A percentile compares a stretch with the other conserved stretches of the same genome.
phyloP scores from a whole-genome alignment of 64 coral and sea anemone species.

The Trachythela sp. region DNA sequence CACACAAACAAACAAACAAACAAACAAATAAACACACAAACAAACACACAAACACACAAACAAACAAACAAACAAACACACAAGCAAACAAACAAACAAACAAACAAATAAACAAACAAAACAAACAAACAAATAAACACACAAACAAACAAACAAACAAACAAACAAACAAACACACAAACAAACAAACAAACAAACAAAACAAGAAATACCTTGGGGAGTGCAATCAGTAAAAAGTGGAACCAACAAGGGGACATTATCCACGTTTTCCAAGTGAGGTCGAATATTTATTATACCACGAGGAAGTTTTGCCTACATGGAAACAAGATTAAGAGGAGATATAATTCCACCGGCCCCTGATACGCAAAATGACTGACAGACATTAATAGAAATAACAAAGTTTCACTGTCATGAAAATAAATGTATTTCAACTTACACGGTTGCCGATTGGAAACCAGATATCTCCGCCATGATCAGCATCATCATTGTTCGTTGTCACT shows the following conservation, averaged over 20 bases:
- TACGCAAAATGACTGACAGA: too few relatives aligned
- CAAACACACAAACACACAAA: too few relatives aligned
- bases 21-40: too few relatives aligned
- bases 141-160: too few relatives aligned
- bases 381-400: too few relatives aligned
- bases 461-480: background rate
- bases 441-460: background rate
- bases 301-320: slow-evolving; percentile 78
- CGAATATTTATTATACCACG: slow-evolving; percentile 86
- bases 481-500: background rate
- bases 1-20: too few relatives aligned
- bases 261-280: slow-evolving; percentile 79
- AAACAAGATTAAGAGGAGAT: background rate
- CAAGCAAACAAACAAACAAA: too few relatives aligned
- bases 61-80: too few relatives aligned
- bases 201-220: slow-evolving; percentile 46
- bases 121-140: too few relatives aligned
- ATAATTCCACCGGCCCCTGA: background rate
- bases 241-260: slow-evolving; percentile 92
- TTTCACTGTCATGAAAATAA: too few relatives aligned
- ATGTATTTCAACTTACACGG: background rate
- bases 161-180: background rate
- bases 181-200: background rate
- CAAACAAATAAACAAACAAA: too few relatives aligned
- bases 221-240: slow-evolving; percentile 92